Evolutionary conservation across 2,888 invertebrate species (phyloP), one percentile per base, ranked within the genome.

Genomic region (Azorinus chamasolen): DNA sequence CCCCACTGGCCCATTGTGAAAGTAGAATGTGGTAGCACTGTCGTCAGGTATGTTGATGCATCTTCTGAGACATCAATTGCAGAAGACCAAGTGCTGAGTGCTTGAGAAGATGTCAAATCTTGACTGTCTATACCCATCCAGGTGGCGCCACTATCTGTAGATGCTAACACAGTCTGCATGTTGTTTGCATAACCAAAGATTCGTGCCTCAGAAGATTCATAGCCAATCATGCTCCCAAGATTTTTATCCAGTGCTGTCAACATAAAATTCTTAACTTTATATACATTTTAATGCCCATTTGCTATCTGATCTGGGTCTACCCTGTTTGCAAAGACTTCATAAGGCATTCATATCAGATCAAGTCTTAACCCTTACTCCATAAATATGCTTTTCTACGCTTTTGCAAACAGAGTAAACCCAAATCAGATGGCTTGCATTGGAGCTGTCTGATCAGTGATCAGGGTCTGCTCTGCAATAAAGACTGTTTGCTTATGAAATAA

Each of bases 181-280:
- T 90, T 79, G 25, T 76, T 79, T n/a, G 73, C 83, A 53, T 89
- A 80, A 12, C 84, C 89, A 70, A 83, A 90, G 37, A 89, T 66
- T 20, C 79, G 75, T n/a, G 71, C 70, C 6, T 57, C 57, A 6
- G 55, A 57, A 5, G 71, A 16, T 14, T 88, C 83, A 59, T 76
- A 74, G 2, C 89, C 88, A 16, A 87, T 74, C 37, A 90, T 53
- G 54, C 85, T 84, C 1, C 79, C 80, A 6, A 88, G 71, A 4
- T 68, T 74, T 6, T 65, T 22, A 50, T 85, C 86, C 24, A 89
- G 37, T 39, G 18, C 62, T 62, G 32, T 22, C 16, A 37, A 1
- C 14, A 1, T 22, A 25, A 18, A n/a, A n/a, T n/a, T n/a, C n/a
- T n/a, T n/a, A n/a, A n/a, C n/a, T n/a, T n/a, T n/a, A n/a, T n/a